Evolutionary conservation across 1,140 invertebrate genomes (phyloP), one percentile per base, ranked within the genome.

Genomic region (Andrena cerasifolii): DNA sequence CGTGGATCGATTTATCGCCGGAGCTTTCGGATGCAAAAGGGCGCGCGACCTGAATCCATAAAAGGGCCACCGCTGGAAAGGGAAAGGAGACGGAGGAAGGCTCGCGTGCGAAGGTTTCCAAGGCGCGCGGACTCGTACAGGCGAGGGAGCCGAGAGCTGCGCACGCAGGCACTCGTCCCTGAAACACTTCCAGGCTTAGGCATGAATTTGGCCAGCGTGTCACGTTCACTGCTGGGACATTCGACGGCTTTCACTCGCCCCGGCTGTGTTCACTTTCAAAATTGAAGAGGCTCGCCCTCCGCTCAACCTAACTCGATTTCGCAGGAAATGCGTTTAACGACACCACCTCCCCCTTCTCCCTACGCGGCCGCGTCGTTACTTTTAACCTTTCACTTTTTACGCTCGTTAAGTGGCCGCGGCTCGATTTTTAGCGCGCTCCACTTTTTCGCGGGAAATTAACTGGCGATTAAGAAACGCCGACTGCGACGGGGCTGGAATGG

Each of bases 171-270:
- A 58, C 28, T n/a, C 18, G 74, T 33, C 74, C 65, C 74, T 53
- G 43, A 73, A 72, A 68, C 61, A 70, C 76, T 80, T 81, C 36
- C 49, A 54, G n/a, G 58, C 68, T 79, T 84, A 84, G 80, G 59
- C 61, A 62, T 82, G 82, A 88, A 89, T 89, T 89, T 89, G 87
- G 85, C 84, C 87, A 89, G 62, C 87, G 86, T 87, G 87, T 87
- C 88, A 87, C 86, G 88, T 89, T 88, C 84, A 68, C 78, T 75
- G 82, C 26, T 79, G 71, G 61, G 47, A 80, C 80, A 76, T 67
- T 63, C n/a, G 66, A 33, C 65, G 59, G 86, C 87, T 89, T 89
- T 89, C 87, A 86, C 88, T 82, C 63, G 62, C 45, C n/a, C n/a
- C 59, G 76, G 49, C 76, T 62, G 73, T 72, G 84, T 87, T 89